Conservation (phyloP, 92 coral and sea anemone genomes). For the Galaxea fascicularis region DNA sequence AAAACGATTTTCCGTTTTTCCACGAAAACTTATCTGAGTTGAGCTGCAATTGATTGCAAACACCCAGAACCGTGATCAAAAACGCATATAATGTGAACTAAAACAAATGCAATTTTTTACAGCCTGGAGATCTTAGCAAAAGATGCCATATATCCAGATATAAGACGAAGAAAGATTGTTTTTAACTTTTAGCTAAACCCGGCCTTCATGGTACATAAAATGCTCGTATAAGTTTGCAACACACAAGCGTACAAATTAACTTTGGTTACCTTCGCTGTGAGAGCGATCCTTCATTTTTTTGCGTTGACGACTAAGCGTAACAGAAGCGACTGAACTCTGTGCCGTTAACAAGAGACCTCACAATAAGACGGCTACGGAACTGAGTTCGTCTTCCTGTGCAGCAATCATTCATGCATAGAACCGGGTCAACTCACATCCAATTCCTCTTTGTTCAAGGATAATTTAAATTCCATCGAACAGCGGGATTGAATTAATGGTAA, state of each 20-base stretch:
- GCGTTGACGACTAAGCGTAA: neutral
- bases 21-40: neutral
- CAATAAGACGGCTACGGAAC: neutral
- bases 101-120: neutral
- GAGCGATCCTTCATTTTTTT: conserved; percentile 14
- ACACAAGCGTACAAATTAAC: neutral
- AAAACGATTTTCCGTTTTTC: neutral
- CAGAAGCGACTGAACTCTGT: conserved; percentile 1
- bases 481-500: neutral
- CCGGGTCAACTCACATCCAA: neutral
- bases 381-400: conserved; percentile 15
- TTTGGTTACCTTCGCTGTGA: neutral
- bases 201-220: no score
- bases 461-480: neutral
- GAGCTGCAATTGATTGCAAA: neutral
- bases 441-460: neutral
- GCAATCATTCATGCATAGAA: neutral
- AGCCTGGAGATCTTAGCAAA: neutral
- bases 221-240: no score
- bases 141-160: neutral
- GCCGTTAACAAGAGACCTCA: neutral
- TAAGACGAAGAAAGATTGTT: neutral
- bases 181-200: neutral
- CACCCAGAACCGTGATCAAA: neutral
- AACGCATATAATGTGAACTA: neutral